Conservation (phyloP, 1,140 invertebrate species). For the Agrilus planipennis region DNA sequence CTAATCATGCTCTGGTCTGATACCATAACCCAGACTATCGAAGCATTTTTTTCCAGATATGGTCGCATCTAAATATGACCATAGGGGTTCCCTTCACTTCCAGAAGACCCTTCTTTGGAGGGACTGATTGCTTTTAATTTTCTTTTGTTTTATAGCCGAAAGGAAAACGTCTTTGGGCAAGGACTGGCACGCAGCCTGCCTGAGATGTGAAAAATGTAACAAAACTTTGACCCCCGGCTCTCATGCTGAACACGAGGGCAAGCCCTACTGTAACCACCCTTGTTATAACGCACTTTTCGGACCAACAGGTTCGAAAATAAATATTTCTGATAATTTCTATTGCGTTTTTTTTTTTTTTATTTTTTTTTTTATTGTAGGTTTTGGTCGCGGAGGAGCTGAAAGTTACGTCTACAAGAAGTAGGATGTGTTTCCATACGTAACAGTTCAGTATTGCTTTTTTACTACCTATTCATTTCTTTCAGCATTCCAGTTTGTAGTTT, state of each 20-base stretch:
- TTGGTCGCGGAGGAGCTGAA: conserved; percentile 43
- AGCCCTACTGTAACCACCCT: conserved; percentile 66
- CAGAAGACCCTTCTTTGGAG: too few relatives aligned
- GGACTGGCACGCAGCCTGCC: conserved; percentile 64
- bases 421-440: too few relatives aligned
- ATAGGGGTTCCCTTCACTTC: too few relatives aligned
- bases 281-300: conserved; percentile 65
- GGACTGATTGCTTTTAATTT: too few relatives aligned
- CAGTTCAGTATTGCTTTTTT: too few relatives aligned
- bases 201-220: conserved; percentile 66
- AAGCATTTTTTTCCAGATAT: too few relatives aligned
- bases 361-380: conserved; percentile 12
- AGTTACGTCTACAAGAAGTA: conserved; percentile 50
- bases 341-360: conserved; percentile 7
- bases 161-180: conserved; percentile 66
- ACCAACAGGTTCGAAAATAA: conserved; percentile 42
- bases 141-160: conserved; percentile 64
- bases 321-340: not conserved
- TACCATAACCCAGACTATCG: too few relatives aligned
- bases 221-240: conserved; percentile 61
- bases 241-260: conserved; percentile 63
- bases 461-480: too few relatives aligned
- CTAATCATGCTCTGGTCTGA: too few relatives aligned
- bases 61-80: too few relatives aligned
- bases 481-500: too few relatives aligned